phyloP scores from a whole-genome alignment of 2,888 invertebrate species.

The Podabrus alpinus region DNA sequence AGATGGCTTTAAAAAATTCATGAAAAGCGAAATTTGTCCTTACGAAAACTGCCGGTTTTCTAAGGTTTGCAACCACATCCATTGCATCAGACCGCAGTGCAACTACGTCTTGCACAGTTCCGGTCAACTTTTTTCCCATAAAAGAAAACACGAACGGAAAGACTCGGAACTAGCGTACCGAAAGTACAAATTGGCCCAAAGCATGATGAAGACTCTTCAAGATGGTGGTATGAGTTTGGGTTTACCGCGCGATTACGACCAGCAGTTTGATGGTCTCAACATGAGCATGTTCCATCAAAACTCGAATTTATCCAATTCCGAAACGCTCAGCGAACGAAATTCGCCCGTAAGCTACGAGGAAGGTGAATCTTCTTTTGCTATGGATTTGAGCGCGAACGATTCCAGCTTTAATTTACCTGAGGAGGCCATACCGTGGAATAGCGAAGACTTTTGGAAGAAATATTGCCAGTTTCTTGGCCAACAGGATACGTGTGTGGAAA shows the following conservation, averaged over 20 bases:
- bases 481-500: conserved; percentile 40
- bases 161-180: conserved; percentile 89
- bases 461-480: conserved; percentile 58
- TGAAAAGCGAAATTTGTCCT: conserved; percentile 94
- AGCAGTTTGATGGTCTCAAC: conserved; percentile 51
- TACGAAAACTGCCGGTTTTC: conserved; percentile 93
- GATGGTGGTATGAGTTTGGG: conserved; percentile 60
- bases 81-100: conserved; percentile 94
- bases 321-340: conserved; percentile 60
- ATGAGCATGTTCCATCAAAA: conserved; percentile 48
- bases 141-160: conserved; percentile 94
- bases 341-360: conserved; percentile 59
- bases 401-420: conserved; percentile 47
- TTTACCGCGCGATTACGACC: conserved; percentile 52
- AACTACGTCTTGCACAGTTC: conserved; percentile 96
- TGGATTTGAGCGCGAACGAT: conserved; percentile 53
- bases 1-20: conserved; percentile 98
- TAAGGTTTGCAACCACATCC: conserved; percentile 95
- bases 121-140: conserved; percentile 95
- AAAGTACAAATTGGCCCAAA: conserved; percentile 68
- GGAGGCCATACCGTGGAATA: conserved; percentile 41
- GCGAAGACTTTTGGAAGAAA: conserved; percentile 63
- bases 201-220: conserved; percentile 63
- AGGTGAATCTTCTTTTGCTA: conserved; percentile 50
- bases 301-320: conserved; percentile 55